Percentiles rank a stretch among this genome's conserved stretches.
Evolutionary conservation across 1,140 invertebrate species (phyloP).

Genomic region (Colletes gigas): DNA sequence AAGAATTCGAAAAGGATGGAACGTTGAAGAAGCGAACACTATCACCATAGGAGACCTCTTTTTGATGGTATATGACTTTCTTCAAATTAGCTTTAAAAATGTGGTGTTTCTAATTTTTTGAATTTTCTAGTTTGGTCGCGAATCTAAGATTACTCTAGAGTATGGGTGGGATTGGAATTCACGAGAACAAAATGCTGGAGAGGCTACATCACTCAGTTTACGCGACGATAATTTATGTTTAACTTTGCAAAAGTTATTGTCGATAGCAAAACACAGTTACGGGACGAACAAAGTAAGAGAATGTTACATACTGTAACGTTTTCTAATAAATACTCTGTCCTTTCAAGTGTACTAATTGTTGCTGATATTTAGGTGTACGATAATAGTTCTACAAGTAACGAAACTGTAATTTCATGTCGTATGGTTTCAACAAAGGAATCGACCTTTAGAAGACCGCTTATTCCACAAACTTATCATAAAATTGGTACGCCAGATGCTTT

Average conservation of each 20-base stretch:
- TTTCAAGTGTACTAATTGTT: conserved; percentile 13
- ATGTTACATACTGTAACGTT: conserved; percentile 6
- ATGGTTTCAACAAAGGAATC: conserved; percentile 76
- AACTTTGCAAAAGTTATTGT: conserved; percentile 83
- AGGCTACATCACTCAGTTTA: conserved; percentile 50
- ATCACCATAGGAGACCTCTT: conserved; percentile 95
- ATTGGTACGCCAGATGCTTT: conserved; percentile 79
- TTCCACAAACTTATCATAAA: conserved; percentile 78
- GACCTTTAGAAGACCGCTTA: conserved; percentile 77
- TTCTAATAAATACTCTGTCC: no score
- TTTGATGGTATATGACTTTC: conserved; percentile 85
- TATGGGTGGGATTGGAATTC: conserved; percentile 88
- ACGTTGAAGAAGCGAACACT: conserved; percentile 86
- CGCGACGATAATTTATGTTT: conserved; percentile 71
- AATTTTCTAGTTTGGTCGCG: conserved; percentile 86
- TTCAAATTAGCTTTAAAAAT: background rate
- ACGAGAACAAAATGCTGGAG: conserved; percentile 65
- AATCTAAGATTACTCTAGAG: conserved; percentile 90
- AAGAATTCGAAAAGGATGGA: conserved; percentile 90
- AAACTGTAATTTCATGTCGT: conserved; percentile 78
- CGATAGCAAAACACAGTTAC: conserved; percentile 83
- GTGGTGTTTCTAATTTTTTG: background rate
- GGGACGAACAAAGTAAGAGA: conserved; percentile 74
- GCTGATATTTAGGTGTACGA: conserved; percentile 70
- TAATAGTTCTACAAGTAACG: conserved; percentile 76